Conservation (phyloP, 1,140 invertebrate genomes). For the Pollicipes pollicipes region DNA sequence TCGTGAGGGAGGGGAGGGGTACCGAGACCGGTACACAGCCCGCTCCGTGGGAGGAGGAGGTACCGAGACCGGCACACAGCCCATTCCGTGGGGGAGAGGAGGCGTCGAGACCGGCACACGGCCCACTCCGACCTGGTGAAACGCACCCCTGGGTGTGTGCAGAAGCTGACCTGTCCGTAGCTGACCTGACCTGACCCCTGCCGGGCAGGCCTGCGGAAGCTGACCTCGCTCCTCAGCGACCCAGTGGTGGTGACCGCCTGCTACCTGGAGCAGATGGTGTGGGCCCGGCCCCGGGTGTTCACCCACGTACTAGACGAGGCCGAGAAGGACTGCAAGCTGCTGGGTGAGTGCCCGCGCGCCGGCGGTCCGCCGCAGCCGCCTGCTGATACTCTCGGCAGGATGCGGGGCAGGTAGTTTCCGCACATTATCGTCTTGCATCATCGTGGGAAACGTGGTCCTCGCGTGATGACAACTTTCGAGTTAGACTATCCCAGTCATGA, state of each 20-base stretch:
- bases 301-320: neutral
- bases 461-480: too few relatives aligned
- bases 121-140: neutral
- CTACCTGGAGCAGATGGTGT: neutral
- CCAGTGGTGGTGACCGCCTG: neutral
- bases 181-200: neutral
- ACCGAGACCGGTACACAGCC: neutral
- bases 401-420: too few relatives aligned
- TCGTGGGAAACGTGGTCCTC: too few relatives aligned
- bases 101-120: too few relatives aligned
- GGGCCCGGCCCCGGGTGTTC: neutral
- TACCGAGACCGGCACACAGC: neutral
- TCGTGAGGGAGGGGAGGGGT: too few relatives aligned
- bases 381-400: too few relatives aligned
- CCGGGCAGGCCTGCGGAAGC: neutral
- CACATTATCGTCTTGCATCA: too few relatives aligned
- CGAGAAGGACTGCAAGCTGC: neutral
- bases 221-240: neutral
- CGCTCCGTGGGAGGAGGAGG: neutral
- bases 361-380: too few relatives aligned
- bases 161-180: neutral
- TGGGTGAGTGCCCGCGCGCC: too few relatives aligned
- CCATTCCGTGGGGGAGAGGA: too few relatives aligned
- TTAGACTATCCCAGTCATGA: too few relatives aligned
- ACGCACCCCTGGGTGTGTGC: neutral